Evolutionary conservation across 2,888 invertebrate species (phyloP).

Genomic region (Machimus atricapillus): DNA sequence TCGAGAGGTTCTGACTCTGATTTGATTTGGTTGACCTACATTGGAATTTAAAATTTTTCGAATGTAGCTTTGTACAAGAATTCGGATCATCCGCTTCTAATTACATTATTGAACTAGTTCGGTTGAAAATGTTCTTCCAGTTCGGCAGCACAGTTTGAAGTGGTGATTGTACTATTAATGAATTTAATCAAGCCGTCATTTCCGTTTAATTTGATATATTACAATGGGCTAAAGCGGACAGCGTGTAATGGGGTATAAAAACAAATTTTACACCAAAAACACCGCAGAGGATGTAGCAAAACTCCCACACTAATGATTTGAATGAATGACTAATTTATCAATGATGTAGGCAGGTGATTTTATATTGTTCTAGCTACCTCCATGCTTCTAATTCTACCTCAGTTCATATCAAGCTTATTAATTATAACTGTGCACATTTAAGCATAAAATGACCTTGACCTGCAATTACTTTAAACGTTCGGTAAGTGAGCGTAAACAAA

Average conservation of each 20-base stretch:
- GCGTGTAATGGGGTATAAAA: background rate
- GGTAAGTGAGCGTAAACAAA: background rate
- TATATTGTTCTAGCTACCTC: background rate
- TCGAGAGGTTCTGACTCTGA: background rate
- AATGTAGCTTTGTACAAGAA: background rate
- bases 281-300: background rate
- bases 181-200: background rate
- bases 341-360: background rate
- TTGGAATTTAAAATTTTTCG: background rate
- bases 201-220: background rate
- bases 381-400: background rate
- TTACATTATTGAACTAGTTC: background rate
- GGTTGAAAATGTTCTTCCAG: background rate
- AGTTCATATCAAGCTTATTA: background rate
- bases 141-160: background rate
- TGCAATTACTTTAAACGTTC: background rate
- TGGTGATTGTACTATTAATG: background rate
- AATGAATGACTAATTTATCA: background rate
- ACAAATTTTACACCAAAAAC: background rate
- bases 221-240: background rate
- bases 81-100: background rate
- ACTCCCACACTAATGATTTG: background rate
- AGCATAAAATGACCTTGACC: background rate
- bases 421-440: background rate
- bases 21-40: background rate